phyloP scores from a whole-genome alignment of 2,888 invertebrate species.

The Lochmaea crataegi region DNA sequence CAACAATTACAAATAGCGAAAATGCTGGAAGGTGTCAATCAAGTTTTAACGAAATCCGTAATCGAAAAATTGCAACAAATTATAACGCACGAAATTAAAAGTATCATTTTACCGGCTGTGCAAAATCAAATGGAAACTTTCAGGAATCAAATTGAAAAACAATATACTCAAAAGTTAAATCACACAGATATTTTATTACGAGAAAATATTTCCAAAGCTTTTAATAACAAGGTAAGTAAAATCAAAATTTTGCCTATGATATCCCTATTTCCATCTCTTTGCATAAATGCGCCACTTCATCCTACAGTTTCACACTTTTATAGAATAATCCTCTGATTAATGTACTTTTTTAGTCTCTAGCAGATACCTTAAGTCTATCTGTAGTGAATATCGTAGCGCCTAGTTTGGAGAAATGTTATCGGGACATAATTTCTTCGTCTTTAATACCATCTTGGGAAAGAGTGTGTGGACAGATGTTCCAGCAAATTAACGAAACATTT shows the following conservation, averaged over 20 bases:
- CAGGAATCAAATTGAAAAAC: constrained; percentile 78
- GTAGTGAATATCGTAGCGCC: constrained; percentile 78
- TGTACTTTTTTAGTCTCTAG: constrained; percentile 70
- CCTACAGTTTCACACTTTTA: too few relatives aligned
- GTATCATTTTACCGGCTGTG: constrained; percentile 69
- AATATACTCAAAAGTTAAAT: constrained; percentile 78
- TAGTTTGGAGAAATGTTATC: constrained; percentile 80
- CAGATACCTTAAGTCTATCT: constrained; percentile 79
- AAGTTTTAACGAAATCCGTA: constrained; percentile 61
- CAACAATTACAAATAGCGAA: constrained; percentile 62
- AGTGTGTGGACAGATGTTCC: constrained; percentile 86
- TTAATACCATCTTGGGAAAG: constrained; percentile 90
- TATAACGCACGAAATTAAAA: constrained; percentile 70
- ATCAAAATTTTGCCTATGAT: too few relatives aligned
- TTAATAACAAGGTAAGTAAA: constrained; percentile 80
- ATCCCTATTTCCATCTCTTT: too few relatives aligned
- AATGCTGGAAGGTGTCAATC: constrained; percentile 66
- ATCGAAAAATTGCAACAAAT: constrained; percentile 69
- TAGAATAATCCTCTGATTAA: background rate
- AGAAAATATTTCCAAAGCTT: constrained; percentile 83
- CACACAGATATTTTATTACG: constrained; percentile 80
- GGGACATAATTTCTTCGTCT: constrained; percentile 79
- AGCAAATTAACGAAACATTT: constrained; percentile 90
- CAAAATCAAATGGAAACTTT: constrained; percentile 78
- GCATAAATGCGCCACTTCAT: too few relatives aligned